Evolutionary conservation across 2,113 vertebrate species (phyloP), one percentile per base, ranked within the genome.

Genomic region (Elachura formosa): DNA sequence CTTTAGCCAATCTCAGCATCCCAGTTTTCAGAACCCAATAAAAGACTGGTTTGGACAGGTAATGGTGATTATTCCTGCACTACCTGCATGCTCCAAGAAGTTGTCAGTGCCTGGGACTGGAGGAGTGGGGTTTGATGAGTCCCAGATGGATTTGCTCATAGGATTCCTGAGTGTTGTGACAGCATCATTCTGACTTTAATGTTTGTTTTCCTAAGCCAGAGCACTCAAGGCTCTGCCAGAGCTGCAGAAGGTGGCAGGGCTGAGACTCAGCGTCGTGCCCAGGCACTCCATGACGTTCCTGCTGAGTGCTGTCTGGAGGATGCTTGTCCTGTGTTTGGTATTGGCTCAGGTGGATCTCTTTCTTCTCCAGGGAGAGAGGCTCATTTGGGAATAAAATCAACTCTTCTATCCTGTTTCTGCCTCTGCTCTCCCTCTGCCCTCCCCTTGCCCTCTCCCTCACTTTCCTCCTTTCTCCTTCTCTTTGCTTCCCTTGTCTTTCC

Each of bases 361-460:
- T 55, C 10, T 80, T 73, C 38, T 73, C 18, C 31, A 29, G 33
- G 28, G 8, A 84, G 7, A 77, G 43, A 56, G 4, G 24, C 6
- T 78, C 34, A 46, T 86, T 84, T 71, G 54, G 55, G 40, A 74
- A 63, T 19, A 54, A 67, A 63, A 24, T 20, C 12, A 51, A 28
- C 9, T 16, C 6, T 56, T 26, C 22, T 54, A 0, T 56, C 13
- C 28, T 75, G 3, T 29, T 54, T 55, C 43, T 78, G 8, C 33
- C 40, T 64, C 8, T 25, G 12, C 11, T 52, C 14, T 54, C 20
- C 11, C 6, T 43, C 21, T 40, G n/a, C 25, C 25, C n/a, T 59
- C 54, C 21, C 33, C 31, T 72, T 63, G 46, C 8, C 13, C 15
- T 38, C 14, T 26, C 5, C 8, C 4, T 49, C 0, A 0, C 6